Conservation (phyloP, 64 coral and sea anemone species). For the Actinia tenebrosa region DNA sequence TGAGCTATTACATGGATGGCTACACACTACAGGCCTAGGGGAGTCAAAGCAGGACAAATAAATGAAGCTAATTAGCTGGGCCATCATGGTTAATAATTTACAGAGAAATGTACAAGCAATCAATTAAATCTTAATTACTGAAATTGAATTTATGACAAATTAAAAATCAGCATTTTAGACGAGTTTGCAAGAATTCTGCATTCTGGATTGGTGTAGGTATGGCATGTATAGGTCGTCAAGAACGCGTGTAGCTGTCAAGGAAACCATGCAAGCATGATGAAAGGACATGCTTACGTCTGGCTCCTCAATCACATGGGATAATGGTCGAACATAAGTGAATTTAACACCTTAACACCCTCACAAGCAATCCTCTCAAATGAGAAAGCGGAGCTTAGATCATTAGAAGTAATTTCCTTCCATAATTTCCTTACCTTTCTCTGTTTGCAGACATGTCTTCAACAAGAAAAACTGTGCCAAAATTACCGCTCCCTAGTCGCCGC, state of each 20-base stretch:
- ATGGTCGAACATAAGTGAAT: neutral
- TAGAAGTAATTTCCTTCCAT: neutral
- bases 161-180: neutral
- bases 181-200: neutral
- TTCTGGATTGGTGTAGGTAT: neutral
- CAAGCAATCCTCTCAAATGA: neutral
- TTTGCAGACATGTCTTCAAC: constrained; percentile 76
- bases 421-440: constrained; percentile 39
- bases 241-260: constrained; percentile 11
- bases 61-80: neutral
- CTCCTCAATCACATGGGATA: neutral
- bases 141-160: neutral
- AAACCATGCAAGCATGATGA: neutral
- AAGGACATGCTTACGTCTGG: neutral
- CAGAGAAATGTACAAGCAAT: neutral
- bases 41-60: neutral
- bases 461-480: constrained; percentile 89
- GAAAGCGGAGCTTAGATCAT: neutral
- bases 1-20: neutral
- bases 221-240: neutral
- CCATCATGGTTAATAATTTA: neutral
- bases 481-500: constrained; percentile 73
- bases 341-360: neutral
- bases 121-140: neutral
- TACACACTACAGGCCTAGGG: neutral